Evolutionary conservation across 2,113 vertebrate species (phyloP), one percentile per base, ranked within the genome.

Genomic region (Pholis gunnellus): DNA sequence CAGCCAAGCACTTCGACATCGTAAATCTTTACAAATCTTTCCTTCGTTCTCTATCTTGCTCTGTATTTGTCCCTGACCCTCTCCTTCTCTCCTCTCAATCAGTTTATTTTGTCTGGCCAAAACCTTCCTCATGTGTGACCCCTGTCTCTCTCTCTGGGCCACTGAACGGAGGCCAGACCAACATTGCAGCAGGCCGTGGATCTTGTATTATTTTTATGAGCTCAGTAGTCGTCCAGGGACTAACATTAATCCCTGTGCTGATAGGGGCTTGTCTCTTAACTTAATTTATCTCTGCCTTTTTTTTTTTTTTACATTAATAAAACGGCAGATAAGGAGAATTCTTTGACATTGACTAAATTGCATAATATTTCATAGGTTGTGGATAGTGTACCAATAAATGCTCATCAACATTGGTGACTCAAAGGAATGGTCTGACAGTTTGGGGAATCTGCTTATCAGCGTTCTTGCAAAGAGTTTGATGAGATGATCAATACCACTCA

Each of bases 161-260:
- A 56, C 81, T 83, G 86, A 90, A 85, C 15, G 17, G 60, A 82
- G 15, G 83, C 89, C 86, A 72, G 66, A 79, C 87, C 82, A 80
- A 72, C 60, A 70, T n/a, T 82, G 87, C 86, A 82, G 79, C 82
- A 87, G 82, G 72, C 84, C 14, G 72, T 89, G 80, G 80, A 85
- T 78, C 73, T 83, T 87, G 82, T 92, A 92, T 90, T 91, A 88
- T 92, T 94, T 94, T 93, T 93, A 94, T 91, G 87, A 94, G 91
- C 82, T 91, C 87, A 88, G 92, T 87, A 93, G 89, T 77, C 87
- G 56, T 87, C 82, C 31, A 50, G 92, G 90, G 92, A 90, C 89
- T 92, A 84, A 90, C 92, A 92, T 93, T 86, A 80, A 93, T 92
- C 57, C 50, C 65, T 80, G 52, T 4, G 60, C 77, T 89, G 88